Percentiles rank a stretch among this genome's conserved stretches.
Conservation (phyloP, 92 coral and sea anemone genomes). For the Blastomussa wellsi region DNA sequence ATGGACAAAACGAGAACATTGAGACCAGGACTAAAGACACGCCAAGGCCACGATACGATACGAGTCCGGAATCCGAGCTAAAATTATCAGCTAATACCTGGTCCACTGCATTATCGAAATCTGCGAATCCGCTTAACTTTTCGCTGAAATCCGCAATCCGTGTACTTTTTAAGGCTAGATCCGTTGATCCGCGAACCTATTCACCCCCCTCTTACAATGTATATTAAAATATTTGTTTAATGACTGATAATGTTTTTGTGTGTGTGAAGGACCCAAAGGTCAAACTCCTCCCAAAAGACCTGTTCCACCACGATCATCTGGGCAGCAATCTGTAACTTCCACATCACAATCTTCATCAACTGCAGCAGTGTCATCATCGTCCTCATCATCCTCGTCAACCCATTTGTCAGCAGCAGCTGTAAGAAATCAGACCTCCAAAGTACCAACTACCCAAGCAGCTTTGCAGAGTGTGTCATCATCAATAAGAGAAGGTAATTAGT, state of each 20-base stretch:
- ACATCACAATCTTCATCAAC: conserved; percentile 12
- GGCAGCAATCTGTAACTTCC: conserved; percentile 11
- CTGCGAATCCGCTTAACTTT: no score
- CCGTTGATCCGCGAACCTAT: no score
- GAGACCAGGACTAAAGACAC: no score
- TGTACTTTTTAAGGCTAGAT: no score
- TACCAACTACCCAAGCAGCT: conserved; percentile 44
- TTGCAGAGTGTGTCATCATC: conserved; percentile 56
- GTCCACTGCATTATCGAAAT: no score
- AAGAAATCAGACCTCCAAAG: conserved; percentile 33
- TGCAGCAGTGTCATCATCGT: not conserved
- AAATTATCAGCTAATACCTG: no score
- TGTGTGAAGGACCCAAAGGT: conserved; percentile 1
- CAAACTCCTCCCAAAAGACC: conserved; percentile 29
- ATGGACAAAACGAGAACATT: no score
- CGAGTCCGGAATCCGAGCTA: no score
- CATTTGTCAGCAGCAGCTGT: conserved; percentile 48
- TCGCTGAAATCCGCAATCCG: no score
- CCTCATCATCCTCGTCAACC: conserved; percentile 24
- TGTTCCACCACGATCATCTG: conserved; percentile 7
- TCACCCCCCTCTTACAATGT: no score
- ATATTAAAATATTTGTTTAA: no score
- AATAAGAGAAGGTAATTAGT: conserved; percentile 54
- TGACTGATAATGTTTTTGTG: not conserved
- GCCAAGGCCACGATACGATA: no score